Base-by-base conservation (phyloP, 2,113 vertebrate species). In the Myiagra hebetior region DNA sequence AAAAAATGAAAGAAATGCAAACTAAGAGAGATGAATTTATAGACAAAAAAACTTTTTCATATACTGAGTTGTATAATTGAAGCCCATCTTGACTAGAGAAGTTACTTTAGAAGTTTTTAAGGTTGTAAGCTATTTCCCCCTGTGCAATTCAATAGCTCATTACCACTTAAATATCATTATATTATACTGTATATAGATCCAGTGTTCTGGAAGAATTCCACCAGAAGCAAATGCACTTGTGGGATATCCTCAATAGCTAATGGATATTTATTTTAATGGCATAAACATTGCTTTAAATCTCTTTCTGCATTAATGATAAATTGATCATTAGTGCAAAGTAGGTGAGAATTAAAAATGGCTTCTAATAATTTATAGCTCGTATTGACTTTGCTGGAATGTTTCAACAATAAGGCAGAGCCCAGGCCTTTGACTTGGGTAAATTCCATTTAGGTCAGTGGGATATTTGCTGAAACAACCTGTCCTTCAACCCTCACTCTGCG, bases 231-330 rank as follows among this genome's bases (percentile, higher is more conserved):
- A 64, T 77, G 59, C 19, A 46, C 49, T 86, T 59, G 35, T 53
- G 52, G 37, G 35, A 41, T 95, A 57, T 80, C 14, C 30, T 83
- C 28, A 57, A 9, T 64, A 65, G 78, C 37, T 90, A 91, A 89
- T 44, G 24, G 47, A 37, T 79, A 80, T 67, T 94, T 95, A 83
- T 82, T 85, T 93, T 90, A 89, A 82, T 63, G 49, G 30, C 44
- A 63, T 57, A 92, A 75, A 49, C 10, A 55, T 84, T 76, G 53
- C 42, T 87, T 67, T 94, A 83, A 87, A 63, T 93, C 59, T 85
- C 67, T 75, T 89, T 63, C 82, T 94, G 30, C 72, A 70, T 94
- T 94, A 82, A 87, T 55, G 69, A 93, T 87, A 87, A 81, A 93
- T 88, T 60, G 55, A 93, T 92, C 46, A 53, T 93, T 84, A 87